These are phyloP conservation scores for Drosophila pseudoananassae DNA, from an alignment of 1,140 invertebrate species.

Conservation along the genomic window DNA sequence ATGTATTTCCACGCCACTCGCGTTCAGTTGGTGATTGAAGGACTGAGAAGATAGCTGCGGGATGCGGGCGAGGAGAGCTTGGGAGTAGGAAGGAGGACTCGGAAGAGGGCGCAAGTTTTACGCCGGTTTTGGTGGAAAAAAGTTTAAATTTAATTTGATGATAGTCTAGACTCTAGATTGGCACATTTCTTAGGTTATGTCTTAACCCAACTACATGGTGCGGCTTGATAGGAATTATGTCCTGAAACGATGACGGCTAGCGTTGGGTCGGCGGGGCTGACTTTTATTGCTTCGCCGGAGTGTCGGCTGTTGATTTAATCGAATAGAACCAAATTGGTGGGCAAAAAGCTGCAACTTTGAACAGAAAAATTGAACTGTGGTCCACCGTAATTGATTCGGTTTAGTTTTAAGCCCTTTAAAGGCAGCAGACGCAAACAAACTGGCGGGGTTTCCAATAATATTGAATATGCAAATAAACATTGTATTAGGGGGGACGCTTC, in stretches of 20 bases:
- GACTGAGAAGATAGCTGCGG: background rate
- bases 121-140: constrained; percentile 41
- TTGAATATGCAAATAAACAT: background rate
- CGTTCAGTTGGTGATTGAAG: constrained; percentile 1
- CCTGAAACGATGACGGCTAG: background rate
- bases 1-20: constrained; percentile 4
- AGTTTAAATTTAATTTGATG: constrained; percentile 70
- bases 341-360: too few species aligned
- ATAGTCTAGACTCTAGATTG: constrained; percentile 60
- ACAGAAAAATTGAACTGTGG: too few species aligned
- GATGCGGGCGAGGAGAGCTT: too few species aligned
- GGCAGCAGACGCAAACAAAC: background rate
- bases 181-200: constrained; percentile 26
- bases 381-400: too few species aligned
- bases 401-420: too few species aligned
- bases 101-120: constrained; percentile 6
- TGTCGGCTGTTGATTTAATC: background rate
- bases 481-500: background rate
- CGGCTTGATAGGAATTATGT: constrained; percentile 58
- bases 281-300: constrained; percentile 8
- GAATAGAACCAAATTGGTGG: too few species aligned
- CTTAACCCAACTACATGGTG: constrained; percentile 48
- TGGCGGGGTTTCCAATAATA: background rate
- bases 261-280: background rate
- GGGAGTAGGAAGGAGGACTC: too few species aligned